A percentile compares a stretch with the other conserved stretches of the same genome.
phyloP scores from a whole-genome alignment of 2,888 invertebrate species.

The Oligia strigilis region DNA sequence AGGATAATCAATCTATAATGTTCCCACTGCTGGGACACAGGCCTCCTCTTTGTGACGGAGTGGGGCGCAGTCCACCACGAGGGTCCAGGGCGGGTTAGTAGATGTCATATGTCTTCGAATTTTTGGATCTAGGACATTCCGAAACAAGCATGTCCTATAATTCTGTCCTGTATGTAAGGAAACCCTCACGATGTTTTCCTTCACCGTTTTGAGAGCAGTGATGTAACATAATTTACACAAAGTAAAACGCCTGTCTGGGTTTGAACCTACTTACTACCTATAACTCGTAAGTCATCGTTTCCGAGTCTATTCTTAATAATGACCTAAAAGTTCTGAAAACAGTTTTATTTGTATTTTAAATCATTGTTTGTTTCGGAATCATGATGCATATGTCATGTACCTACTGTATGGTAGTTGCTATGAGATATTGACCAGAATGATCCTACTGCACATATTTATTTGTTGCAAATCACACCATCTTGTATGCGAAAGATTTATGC shows the following conservation, averaged over 20 bases:
- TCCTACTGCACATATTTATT: slow-evolving; percentile 13
- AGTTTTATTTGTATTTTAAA: not conserved
- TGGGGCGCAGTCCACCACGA: too few species aligned
- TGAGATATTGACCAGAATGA: not conserved
- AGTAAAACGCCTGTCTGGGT: not conserved
- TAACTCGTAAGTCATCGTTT: not conserved
- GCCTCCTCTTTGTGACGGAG: too few species aligned
- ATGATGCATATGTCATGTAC: not conserved
- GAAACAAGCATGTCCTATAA: too few species aligned
- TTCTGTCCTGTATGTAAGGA: too few species aligned
- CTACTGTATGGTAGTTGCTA: too few species aligned
- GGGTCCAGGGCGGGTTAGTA: too few species aligned
- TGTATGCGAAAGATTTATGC: slow-evolving; percentile 24
- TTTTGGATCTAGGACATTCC: too few species aligned
- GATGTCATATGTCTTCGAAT: too few species aligned
- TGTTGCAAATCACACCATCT: slow-evolving; percentile 2
- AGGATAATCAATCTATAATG: too few species aligned
- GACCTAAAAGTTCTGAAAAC: not conserved
- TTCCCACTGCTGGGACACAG: too few species aligned
- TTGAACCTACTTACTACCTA: not conserved
- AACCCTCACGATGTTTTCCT: not conserved
- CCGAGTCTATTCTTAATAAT: not conserved
- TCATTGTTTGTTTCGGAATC: not conserved
- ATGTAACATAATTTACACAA: not conserved
- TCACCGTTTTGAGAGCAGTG: not conserved